These are phyloP conservation scores for Cryptotis parvus DNA, from an alignment of 2,113 vertebrate genomes.

Conservation along the genomic window DNA sequence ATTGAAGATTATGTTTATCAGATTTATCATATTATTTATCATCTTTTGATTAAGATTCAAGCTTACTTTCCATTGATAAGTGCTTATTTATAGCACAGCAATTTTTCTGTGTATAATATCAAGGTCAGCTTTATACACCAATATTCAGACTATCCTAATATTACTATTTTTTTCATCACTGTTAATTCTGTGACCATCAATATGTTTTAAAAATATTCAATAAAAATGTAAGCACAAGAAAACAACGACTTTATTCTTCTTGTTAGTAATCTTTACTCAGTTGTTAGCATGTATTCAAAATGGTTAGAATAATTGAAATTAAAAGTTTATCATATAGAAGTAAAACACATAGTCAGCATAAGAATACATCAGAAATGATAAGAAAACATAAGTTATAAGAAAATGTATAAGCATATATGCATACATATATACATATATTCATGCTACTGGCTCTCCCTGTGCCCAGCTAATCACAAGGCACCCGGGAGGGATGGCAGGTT, in stretches of 20 bases:
- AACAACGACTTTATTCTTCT: neutral
- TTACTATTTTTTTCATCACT: neutral
- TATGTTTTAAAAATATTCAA: neutral
- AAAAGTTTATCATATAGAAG: neutral
- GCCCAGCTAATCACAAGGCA: too few species aligned
- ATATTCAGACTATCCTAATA: neutral
- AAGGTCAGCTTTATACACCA: neutral
- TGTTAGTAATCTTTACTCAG: neutral
- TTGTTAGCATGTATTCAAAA: neutral
- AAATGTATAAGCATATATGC: too few species aligned
- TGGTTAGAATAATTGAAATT: neutral
- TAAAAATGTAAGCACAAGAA: neutral
- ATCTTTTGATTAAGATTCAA: neutral
- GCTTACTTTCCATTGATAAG: neutral
- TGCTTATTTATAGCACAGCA: neutral
- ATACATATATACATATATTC: too few species aligned
- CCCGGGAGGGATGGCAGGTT: too few species aligned
- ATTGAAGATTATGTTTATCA: too few species aligned
- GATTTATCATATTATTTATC: too few species aligned
- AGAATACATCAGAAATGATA: too few species aligned
- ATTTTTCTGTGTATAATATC: neutral
- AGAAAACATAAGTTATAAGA: too few species aligned
- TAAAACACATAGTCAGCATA: too few species aligned
- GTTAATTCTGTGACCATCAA: neutral
- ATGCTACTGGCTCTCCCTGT: too few species aligned